These are phyloP conservation scores for Microplitis mediator DNA, from an alignment of 1,140 invertebrate species.

Conservation along the genomic window DNA sequence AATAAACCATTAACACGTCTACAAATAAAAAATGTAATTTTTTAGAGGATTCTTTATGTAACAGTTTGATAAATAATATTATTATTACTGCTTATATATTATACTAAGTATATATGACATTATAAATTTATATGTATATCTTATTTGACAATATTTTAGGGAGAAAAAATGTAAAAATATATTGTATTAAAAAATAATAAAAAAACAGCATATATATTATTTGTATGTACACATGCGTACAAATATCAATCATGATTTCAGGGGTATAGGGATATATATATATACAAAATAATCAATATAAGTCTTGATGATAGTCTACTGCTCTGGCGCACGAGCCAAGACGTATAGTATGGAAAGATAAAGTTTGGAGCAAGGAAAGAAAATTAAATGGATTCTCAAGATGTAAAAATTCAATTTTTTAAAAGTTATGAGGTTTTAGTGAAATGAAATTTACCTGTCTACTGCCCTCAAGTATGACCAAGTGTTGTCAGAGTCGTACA, in stretches of 20 bases:
- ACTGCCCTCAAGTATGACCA: no score
- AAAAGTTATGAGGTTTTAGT: no score
- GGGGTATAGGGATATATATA: neutral
- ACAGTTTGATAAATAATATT: no score
- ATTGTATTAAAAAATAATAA: neutral
- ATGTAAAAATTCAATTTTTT: neutral
- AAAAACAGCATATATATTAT: neutral
- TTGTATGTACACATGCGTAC: conserved; percentile 17
- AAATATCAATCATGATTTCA: conserved; percentile 1
- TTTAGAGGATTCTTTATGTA: no score
- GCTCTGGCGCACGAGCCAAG: conserved; percentile 12
- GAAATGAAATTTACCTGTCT: no score
- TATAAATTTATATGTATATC: no score
- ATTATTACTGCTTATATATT: no score
- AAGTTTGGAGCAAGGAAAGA: neutral
- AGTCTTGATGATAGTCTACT: neutral
- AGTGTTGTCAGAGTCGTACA: no score
- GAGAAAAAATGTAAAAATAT: neutral
- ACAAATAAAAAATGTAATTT: no score
- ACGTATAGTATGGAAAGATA: neutral
- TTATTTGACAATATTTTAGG: no score
- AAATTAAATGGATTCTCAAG: neutral
- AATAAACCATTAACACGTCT: no score
- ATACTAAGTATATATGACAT: no score
- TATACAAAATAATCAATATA: conserved; percentile 20